Conservation (phyloP, 1,140 invertebrate species). For the Triops cancriformis region DNA sequence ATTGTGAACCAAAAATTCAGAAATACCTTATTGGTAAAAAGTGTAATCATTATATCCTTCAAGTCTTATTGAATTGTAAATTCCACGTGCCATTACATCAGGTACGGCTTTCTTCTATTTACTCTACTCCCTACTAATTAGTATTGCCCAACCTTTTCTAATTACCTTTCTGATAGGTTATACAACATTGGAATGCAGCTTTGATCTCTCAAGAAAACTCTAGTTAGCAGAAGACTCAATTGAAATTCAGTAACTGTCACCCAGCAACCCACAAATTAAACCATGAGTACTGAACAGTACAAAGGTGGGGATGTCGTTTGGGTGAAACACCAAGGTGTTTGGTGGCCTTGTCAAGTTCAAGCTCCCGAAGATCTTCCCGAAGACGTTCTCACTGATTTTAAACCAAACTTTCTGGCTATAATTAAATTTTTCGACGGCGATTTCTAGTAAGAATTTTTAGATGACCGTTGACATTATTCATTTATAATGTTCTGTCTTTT, state of each 20-base stretch:
- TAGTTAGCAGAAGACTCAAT: too few species aligned
- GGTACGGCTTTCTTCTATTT: background rate
- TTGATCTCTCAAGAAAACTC: background rate
- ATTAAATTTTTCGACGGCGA: background rate
- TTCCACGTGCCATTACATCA: background rate
- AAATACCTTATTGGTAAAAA: background rate
- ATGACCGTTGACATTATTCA: background rate
- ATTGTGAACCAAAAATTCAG: background rate
- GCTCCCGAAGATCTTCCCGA: background rate
- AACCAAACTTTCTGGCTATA: background rate
- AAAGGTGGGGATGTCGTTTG: background rate
- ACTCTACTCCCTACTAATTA: background rate
- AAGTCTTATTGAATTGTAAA: background rate
- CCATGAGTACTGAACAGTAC: background rate
- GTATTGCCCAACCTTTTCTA: background rate
- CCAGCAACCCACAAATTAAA: background rate
- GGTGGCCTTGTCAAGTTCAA: constrained; percentile 4
- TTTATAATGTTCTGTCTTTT: background rate
- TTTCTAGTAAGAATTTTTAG: background rate
- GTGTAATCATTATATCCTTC: background rate
- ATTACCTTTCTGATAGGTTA: background rate
- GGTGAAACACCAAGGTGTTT: background rate
- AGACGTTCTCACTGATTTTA: background rate
- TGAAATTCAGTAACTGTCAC: background rate
- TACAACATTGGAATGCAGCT: background rate